Conservation (phyloP, 1,140 invertebrate species). For the Zaprionus kolodkinae region DNA sequence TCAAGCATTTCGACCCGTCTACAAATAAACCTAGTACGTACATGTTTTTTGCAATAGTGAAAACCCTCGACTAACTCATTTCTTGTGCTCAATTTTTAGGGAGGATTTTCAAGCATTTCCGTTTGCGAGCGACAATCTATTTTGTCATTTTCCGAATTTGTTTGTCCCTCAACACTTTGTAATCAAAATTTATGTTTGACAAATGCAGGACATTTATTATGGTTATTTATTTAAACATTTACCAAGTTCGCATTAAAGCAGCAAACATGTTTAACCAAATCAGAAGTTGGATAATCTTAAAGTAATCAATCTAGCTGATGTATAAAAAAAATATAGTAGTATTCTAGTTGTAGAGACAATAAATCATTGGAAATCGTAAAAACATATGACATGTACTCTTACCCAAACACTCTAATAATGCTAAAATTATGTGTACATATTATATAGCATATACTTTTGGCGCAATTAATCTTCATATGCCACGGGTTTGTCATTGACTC, state of each 20-base stretch:
- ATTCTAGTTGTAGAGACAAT: not conserved
- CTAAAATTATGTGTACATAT: not conserved
- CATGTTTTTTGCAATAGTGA: slow-evolving; percentile 9
- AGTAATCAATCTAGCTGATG: not conserved
- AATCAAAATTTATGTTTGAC: slow-evolving; percentile 57
- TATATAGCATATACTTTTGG: not conserved
- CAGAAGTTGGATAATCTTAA: not conserved
- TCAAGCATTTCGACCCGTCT: slow-evolving; percentile 48
- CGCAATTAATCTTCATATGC: slow-evolving; percentile 11
- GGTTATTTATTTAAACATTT: not conserved
- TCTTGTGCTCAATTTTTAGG: slow-evolving; percentile 17
- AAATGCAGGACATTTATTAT: slow-evolving; percentile 51
- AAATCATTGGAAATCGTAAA: not conserved
- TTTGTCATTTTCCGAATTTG: slow-evolving; percentile 67
- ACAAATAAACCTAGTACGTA: not conserved
- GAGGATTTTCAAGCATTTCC: slow-evolving; percentile 45
- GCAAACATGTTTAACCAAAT: no score
- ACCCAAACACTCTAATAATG: not conserved
- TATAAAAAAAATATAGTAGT: not conserved
- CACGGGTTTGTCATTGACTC: not conserved
- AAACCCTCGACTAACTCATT: slow-evolving; percentile 43
- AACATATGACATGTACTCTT: not conserved
- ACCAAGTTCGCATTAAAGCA: not conserved
- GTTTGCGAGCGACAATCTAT: slow-evolving; percentile 55
- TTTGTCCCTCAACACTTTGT: slow-evolving; percentile 57